Conservation (phyloP, 2,797 vertebrate genomes). For the Buphagus erythrorhynchus region DNA sequence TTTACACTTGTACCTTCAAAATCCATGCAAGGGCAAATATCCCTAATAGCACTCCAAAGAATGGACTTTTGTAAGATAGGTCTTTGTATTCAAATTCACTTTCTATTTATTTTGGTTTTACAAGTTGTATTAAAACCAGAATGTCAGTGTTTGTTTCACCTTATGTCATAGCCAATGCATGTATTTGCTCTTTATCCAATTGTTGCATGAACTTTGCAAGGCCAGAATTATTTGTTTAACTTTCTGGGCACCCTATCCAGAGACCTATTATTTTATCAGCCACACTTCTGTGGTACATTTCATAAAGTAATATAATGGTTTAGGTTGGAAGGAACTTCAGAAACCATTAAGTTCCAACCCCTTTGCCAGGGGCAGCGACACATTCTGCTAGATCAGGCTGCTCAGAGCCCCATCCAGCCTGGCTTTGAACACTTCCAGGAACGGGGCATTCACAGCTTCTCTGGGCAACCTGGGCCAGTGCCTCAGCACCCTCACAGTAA, state of each 20-base stretch:
- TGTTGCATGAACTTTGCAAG: not conserved
- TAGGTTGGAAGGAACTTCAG: not conserved
- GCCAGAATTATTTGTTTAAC: not conserved
- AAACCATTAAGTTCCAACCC: not conserved
- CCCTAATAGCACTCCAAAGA: not conserved
- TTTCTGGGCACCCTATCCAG: not conserved
- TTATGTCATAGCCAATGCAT: not conserved
- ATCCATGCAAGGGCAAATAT: not conserved
- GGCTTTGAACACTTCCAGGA: not conserved
- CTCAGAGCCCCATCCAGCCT: not conserved
- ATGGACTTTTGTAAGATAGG: not conserved
- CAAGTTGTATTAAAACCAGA: not conserved
- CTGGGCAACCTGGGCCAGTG: not conserved
- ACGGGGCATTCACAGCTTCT: not conserved
- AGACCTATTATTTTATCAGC: not conserved
- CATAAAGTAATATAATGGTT: not conserved
- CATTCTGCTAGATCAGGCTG: accelerated
- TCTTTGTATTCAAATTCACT: not conserved
- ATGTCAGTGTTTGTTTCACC: not conserved
- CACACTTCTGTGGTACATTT: not conserved
- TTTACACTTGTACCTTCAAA: not conserved
- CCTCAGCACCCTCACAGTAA: not conserved
- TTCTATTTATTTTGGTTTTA: not conserved
- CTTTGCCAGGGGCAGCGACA: not conserved
- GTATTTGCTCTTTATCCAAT: not conserved